Conservation (phyloP, 2,888 invertebrate species). For the Thymelicus sylvestris region DNA sequence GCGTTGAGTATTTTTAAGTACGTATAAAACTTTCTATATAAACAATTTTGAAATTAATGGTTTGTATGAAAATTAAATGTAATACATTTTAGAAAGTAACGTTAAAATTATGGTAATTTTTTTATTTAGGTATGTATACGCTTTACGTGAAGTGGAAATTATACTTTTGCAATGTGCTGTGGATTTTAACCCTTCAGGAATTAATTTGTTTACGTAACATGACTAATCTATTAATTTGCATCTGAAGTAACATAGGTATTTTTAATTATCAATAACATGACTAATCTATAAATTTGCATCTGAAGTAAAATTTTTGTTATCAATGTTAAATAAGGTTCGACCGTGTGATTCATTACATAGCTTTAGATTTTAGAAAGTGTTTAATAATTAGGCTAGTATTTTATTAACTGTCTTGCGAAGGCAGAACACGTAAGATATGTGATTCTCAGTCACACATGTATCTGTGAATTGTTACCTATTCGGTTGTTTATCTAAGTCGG, state of each 20-base stretch:
- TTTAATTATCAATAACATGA: too few species aligned
- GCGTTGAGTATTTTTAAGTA: too few species aligned
- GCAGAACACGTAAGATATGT: conserved; percentile 4
- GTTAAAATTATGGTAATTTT: too few species aligned
- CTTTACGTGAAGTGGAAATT: too few species aligned
- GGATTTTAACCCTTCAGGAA: not conserved
- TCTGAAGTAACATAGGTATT: conserved; percentile 48
- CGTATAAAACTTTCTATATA: too few species aligned
- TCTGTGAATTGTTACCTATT: conserved; percentile 23
- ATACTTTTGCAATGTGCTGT: too few species aligned
- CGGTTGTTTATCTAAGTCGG: conserved; percentile 20
- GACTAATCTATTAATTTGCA: conserved; percentile 44
- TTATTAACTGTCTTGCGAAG: conserved; percentile 9
- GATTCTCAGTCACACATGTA: conserved; percentile 17
- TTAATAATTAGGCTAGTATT: conserved; percentile 21
- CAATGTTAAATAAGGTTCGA: conserved; percentile 9
- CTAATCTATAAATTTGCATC: conserved; percentile 45
- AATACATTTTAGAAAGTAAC: too few species aligned
- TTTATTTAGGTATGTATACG: too few species aligned
- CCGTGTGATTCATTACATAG: conserved; percentile 4
- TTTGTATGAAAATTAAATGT: too few species aligned
- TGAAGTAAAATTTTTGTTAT: conserved; percentile 43
- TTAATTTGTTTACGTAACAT: not conserved
- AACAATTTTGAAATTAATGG: too few species aligned
- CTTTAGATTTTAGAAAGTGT: conserved; percentile 27